Base-by-base conservation (phyloP, 2,888 invertebrate genomes). In the Ormia ochracea region DNA sequence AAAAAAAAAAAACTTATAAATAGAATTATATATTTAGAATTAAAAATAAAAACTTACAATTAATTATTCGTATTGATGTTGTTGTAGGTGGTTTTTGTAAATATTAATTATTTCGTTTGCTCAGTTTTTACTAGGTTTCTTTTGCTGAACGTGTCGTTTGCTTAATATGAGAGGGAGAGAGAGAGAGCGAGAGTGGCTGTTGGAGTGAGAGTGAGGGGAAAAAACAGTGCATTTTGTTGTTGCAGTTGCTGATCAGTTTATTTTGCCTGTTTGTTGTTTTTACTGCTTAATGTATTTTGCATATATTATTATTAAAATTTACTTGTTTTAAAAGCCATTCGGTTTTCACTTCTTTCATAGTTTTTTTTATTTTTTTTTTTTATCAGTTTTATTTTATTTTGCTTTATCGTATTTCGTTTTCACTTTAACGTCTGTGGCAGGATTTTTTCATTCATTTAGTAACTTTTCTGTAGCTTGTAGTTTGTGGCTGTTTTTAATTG, bases 301-400 rank as follows among this genome's bases (percentile, higher is more conserved):
- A n/a, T n/a, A n/a, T 33, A 17, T 70, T 19, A 41, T 38, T 69
- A 26, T 76, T 43, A 73, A 75, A 78, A 78, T 31, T 54, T 63
- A 2, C 36, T 54, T 75, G 28, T 66, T 70, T 80, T 72, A 76
- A 69, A 69, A 77, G 78, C 66, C 63, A 76, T 80, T 73, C 80
- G 84, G 82, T 84, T 63, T 63, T n/a, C 43, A 81, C 79, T 82
- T 83, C 81, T 84, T 56, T 80, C 36, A 14, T 65, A 26, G 50
- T 75, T 77, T 26, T 45, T 12, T 52, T 52, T 77, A 23, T 23
- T 43, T 58, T 56, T n/a, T n/a, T n/a, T n/a, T n/a, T n/a, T 84
- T 63, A 56, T n/a, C 43, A 81, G 78, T 82, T 83, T 81, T 84
- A 61, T 80, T 31, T 12, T 65, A 26, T 41, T 75, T 77, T 26